These are phyloP conservation scores for Psephotus haematonotus DNA, from an alignment of 2,113 vertebrate genomes.

Conservation along the genomic window DNA sequence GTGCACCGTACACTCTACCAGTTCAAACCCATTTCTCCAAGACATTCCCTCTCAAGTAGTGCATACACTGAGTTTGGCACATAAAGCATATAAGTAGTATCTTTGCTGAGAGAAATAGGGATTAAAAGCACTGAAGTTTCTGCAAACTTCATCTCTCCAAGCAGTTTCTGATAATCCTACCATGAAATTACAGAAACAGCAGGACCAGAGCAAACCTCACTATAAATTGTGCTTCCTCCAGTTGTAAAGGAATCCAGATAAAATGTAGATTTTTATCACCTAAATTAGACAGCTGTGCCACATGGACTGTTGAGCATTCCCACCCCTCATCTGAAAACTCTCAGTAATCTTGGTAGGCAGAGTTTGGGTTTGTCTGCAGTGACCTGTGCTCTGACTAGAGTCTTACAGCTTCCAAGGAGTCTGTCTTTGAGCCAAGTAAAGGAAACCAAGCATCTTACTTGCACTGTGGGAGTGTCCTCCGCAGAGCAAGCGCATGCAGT, in stretches of 20 bases:
- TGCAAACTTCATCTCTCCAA: background rate
- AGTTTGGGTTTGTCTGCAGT: background rate
- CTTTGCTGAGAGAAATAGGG: background rate
- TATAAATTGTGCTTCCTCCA: background rate
- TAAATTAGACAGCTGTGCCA: background rate
- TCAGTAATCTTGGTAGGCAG: background rate
- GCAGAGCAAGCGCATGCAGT: background rate
- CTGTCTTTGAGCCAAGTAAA: background rate
- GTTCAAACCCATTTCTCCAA: background rate
- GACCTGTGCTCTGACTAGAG: background rate
- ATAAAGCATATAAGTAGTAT: background rate
- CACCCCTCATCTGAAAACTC: background rate
- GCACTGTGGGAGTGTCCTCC: background rate
- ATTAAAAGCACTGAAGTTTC: background rate
- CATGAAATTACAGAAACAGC: conserved; percentile 46
- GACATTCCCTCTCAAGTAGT: background rate
- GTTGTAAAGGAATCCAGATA: background rate
- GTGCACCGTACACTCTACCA: rapidly evolving
- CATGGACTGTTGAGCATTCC: background rate
- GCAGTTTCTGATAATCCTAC: conserved; percentile 42
- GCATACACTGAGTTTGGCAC: rapidly evolving
- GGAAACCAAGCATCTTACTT: background rate
- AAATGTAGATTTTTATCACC: background rate
- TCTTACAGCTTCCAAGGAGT: background rate
- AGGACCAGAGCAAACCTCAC: background rate